Base-by-base conservation (phyloP, 2,113 vertebrate species). In the Pluvianellus socialis region DNA sequence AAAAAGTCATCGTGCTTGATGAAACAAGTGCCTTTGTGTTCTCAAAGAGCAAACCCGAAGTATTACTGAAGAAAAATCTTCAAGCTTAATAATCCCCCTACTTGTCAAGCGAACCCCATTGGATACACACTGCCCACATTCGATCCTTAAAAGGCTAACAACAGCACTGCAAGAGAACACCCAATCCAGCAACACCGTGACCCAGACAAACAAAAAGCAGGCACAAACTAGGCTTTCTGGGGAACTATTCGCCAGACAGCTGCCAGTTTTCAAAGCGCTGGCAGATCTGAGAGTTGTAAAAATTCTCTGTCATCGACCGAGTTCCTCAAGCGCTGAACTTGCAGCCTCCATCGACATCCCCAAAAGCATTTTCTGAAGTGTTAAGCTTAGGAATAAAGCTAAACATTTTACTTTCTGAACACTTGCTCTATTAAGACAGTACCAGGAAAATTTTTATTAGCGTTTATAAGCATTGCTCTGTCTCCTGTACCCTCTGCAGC, bases 81-180 rank as follows among this genome's bases (percentile, higher is more conserved):
- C 63, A 56, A 13, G 58, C 71, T 87, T 5, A 26, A 58, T 44
- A 42, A 92, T 74, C n/a, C 62, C 88, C 53, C 32, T 14, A 4
- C 40, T 65, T 44, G 35, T 45, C n/a, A 53, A 61, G 81, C 1
- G 4, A 91, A 82, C 53, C 84, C 80, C 67, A 8, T 1, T 93
- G 92, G 82, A 59, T 23, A 63, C 92, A 74, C 4, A 3, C 74
- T 11, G 95, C 82, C 79, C 72, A 53, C 27, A 24, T 71, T 83
- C 90, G 35, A 21, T 76, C 96, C 95, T 96, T 96, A 96, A 97
- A 97, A 97, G 96, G 96, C 90, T 12, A 95, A 90, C 26, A 55
- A 6, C 71, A 79, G 92, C 0, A 10, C 82, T 50, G 90, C 24
- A 14, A 67, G 81, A 35, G 90, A 86, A 47, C 63, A 45, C 70